Conservation (phyloP, 2,113 vertebrate species). For the Lepisosteus osseus region DNA sequence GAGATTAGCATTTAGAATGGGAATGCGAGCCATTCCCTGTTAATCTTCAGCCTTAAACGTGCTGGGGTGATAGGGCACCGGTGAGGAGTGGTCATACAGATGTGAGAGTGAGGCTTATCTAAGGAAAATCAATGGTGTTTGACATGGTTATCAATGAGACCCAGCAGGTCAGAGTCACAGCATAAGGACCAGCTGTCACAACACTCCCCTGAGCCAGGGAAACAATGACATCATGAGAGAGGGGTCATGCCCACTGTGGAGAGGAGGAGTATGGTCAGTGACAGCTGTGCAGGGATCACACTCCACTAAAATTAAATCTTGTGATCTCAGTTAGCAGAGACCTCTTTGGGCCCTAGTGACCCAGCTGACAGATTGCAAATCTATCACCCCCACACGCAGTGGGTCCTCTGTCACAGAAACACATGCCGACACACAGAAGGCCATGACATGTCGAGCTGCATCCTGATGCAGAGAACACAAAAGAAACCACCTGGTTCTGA, state of each 20-base stretch:
- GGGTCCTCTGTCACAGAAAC: constrained; percentile 5
- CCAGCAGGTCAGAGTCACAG: constrained; percentile 6
- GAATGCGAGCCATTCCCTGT: too few relatives aligned
- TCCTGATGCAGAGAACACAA: not conserved
- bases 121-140: constrained; percentile 33
- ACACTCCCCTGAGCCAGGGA: constrained; percentile 11
- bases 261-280: constrained; percentile 4
- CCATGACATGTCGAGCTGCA: not conserved
- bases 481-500: too few relatives aligned
- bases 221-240: constrained; percentile 22
- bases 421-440: constrained; percentile 20
- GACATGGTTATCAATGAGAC: constrained; percentile 29
- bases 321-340: too few relatives aligned
- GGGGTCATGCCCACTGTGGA: constrained; percentile 8
- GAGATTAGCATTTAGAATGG: too few relatives aligned
- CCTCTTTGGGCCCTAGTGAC: constrained; percentile 8
- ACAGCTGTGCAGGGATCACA: constrained; percentile 27
- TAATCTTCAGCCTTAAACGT: too few relatives aligned
- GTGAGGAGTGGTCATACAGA: constrained; percentile 18
- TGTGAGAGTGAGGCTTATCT: constrained; percentile 2
- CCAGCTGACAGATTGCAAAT: constrained; percentile 26
- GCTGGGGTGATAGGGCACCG: constrained; percentile 11
- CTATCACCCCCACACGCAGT: not conserved
- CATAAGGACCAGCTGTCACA: constrained; percentile 35
- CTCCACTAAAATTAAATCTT: not conserved